phyloP scores from a whole-genome alignment of 2,888 invertebrate species.

The Eurytoma californica region DNA sequence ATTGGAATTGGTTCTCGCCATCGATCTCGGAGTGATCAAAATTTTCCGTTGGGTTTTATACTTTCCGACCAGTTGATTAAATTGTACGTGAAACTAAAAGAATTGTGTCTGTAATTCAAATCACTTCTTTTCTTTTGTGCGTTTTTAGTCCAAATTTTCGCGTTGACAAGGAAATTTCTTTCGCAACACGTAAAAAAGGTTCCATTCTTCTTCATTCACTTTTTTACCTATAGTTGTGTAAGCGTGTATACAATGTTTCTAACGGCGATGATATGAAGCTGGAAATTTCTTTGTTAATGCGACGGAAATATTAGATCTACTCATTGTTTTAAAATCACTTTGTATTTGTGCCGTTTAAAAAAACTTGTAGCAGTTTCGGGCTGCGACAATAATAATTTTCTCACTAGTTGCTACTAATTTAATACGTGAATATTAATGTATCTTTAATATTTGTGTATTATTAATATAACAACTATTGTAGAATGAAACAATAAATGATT shows the following conservation, averaged over 20 bases:
- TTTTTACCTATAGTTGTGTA: background rate
- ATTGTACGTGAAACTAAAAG: constrained; percentile 7
- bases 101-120: background rate
- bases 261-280: too few relatives aligned
- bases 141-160: background rate
- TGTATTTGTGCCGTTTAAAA: constrained; percentile 11
- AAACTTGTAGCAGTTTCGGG: background rate
- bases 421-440: constrained; percentile 56
- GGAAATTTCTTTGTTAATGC: too few relatives aligned
- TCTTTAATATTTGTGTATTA: constrained; percentile 57
- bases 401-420: constrained; percentile 43
- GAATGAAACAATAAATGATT: constrained; percentile 40
- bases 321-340: background rate
- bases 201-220: too few relatives aligned
- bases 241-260: constrained; percentile 1
- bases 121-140: constrained; percentile 33
- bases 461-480: constrained; percentile 42
- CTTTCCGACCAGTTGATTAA: background rate
- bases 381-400: constrained; percentile 32
- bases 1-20: constrained; percentile 1
- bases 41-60: background rate
- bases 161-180: constrained; percentile 22
- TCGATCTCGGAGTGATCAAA: constrained; percentile 19
- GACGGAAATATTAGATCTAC: constrained; percentile 7
- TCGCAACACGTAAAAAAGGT: background rate